These are phyloP conservation scores for Ptilodon capucinus DNA, from an alignment of 2,888 invertebrate species.

Conservation along the genomic window DNA sequence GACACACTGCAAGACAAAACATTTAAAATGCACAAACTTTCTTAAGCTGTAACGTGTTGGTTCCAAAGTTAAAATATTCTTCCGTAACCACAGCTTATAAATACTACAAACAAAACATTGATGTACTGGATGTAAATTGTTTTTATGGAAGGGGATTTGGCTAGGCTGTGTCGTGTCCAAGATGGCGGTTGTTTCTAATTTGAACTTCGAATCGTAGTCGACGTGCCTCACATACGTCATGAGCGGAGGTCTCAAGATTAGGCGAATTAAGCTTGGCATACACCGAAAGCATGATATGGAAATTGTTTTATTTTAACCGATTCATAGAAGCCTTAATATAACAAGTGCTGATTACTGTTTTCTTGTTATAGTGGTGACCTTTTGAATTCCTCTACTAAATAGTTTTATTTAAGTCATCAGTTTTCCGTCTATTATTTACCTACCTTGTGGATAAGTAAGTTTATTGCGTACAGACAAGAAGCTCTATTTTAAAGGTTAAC, in stretches of 20 bases:
- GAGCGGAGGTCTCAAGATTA: constrained; percentile 78
- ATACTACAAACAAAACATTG: neutral
- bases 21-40: neutral
- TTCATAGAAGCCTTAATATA: too few species aligned
- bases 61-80: neutral
- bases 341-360: too few species aligned
- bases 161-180: constrained; percentile 53
- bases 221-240: constrained; percentile 79
- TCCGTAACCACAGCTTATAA: constrained; percentile 37
- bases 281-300: too few species aligned
- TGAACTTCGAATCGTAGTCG: constrained; percentile 58
- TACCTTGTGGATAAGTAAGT: too few species aligned
- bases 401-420: too few species aligned
- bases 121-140: constrained; percentile 4
- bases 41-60: neutral
- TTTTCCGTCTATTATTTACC: too few species aligned
- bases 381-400: too few species aligned
- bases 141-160: constrained; percentile 5
- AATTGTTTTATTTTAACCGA: too few species aligned
- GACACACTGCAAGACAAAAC: neutral
- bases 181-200: constrained; percentile 60
- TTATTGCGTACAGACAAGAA: too few species aligned
- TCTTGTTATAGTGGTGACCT: too few species aligned
- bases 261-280: constrained; percentile 56
- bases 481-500: too few species aligned